Evolutionary conservation across 2,888 invertebrate species (phyloP), one percentile per base, ranked within the genome.

Genomic region (Cetonia aurata): DNA sequence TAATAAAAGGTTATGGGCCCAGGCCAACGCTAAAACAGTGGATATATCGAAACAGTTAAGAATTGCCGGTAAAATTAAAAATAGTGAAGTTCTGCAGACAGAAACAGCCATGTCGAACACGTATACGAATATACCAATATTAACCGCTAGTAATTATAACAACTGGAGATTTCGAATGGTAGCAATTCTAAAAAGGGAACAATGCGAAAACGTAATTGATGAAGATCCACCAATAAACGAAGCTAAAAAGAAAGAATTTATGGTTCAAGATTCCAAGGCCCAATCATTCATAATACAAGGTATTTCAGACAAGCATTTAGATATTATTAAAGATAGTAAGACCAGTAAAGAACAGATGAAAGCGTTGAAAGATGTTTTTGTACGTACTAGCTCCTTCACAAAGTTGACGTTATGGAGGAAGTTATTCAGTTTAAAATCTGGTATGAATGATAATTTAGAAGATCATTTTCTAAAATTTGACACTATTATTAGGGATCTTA

Each of bases 291-390:
- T 74, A 67, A 56, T 73, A 52, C 71, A 74, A 41, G 73, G 72
- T 41, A 59, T 74, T 42, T 71, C 75, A 6, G 71, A 75, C 46
- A 72, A 75, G 62, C 73, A 75, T 65, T 59, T 72, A 13, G 72
- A 74, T 68, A 71, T 75, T n/a, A 69, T 75, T 25, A 74, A 75
- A 66, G 71, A 74, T 41, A 70, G 60, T 17, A 68, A 72, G 42
- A 66, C 25, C 19, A 73, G 71, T 53, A 73, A 74, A 67, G 56
- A 53, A 1, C 46, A 70, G 52, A 55, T 70, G 50, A 44, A 60
- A 67, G 67, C 71, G 13, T 46, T 75, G 12, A 67, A 71, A 69
- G 66, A 44, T 44, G 70, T 73, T 37, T 72, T 75, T 67, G 71
- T 60, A 33, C 62, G 71, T 17, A 68, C 66, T 17, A 73, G 74